Percentiles rank a stretch among this genome's conserved stretches.
Conservation (phyloP, 37 sponge, comb jelly and placozoan species). For the Corticium candelabrum region DNA sequence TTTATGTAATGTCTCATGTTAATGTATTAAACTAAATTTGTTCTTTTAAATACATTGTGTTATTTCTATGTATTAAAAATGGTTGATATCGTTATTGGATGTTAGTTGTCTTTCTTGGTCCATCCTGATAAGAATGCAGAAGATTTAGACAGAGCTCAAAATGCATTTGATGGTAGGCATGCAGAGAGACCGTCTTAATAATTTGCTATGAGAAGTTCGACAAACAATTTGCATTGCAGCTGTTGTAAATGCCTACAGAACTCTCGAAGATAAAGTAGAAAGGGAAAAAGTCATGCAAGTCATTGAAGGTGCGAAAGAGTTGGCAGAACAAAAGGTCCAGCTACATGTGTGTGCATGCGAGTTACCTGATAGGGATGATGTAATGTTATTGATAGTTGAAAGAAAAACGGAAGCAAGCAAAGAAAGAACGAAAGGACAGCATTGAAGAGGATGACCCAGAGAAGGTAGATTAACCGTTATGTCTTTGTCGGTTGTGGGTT, state of each 20-base stretch:
- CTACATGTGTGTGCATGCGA: neutral
- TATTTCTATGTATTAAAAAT: neutral
- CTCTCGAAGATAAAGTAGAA: slow-evolving; percentile 69
- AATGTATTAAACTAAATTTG: too few relatives aligned
- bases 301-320: slow-evolving; percentile 54
- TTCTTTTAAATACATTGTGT: too few relatives aligned
- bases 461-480: slow-evolving; percentile 22
- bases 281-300: slow-evolving; percentile 40
- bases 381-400: slow-evolving; percentile 31
- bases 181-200: too few relatives aligned
- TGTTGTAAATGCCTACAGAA: too few relatives aligned
- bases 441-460: slow-evolving; percentile 82
- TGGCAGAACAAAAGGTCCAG: slow-evolving; percentile 21
- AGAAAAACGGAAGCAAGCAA: slow-evolving; percentile 70
- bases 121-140: slow-evolving; percentile 95
- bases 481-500: too few relatives aligned
- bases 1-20: too few relatives aligned
- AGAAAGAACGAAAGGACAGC: slow-evolving; percentile 45
- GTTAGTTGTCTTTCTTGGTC: slow-evolving; percentile 82
- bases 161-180: slow-evolving; percentile 78
- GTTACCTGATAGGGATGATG: neutral
- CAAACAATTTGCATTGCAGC: too few relatives aligned
- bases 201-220: too few relatives aligned
- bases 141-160: slow-evolving; percentile 75
- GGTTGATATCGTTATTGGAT: neutral